Evolutionary conservation across 92 coral and sea anemone genomes (phyloP), one percentile per base, ranked within the genome.

Genomic region (Phenganax stokvisi): DNA sequence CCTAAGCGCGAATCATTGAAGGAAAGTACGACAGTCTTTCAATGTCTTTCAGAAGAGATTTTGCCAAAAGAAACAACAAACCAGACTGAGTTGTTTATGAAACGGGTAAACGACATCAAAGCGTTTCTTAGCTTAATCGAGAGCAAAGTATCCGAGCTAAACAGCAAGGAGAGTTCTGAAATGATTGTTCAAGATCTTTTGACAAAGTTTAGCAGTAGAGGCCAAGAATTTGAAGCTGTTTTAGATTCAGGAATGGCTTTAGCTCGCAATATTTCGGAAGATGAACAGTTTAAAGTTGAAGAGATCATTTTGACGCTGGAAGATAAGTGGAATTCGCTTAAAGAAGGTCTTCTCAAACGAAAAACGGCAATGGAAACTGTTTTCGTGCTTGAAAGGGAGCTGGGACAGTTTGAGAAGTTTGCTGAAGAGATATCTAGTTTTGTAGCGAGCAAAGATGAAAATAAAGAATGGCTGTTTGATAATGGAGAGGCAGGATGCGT

Each of bases 181-280:
- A 64, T 53, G 56, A 0, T 59, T 12, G 11, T 76, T 16, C 27
- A 77, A 61, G 83, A 79, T 30, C 52, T 79, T 53, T 54, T 79
- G 30, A 52, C 56, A 12, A 73, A 62, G 72, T 79, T 79, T 53
- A 12, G 20, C 13, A 13, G 31, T 27, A 63, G 74, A 65, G 83
- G 90, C 56, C 96, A 92, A 68, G 97, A 92, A 75, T 92, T 96
- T 61, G 92, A 96, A 68, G 90, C 91, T 6, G 96, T 89, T 74
- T 82, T 96, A 15, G 92, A 96, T 63, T 87, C 89, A 72, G 92
- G 97, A 64, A 68, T 92, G 88, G 87, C 84, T 71, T 88, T 96
- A 13, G 83, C 90, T 17, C 81, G 87, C 37, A 91, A 81, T 84
- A 87, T 83, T 10, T 4, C 56, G 0, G 72, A 56, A 1, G 76